Evolutionary conservation across 2,113 vertebrate genomes (phyloP).

Genomic region (Eleginops maclovinus): DNA sequence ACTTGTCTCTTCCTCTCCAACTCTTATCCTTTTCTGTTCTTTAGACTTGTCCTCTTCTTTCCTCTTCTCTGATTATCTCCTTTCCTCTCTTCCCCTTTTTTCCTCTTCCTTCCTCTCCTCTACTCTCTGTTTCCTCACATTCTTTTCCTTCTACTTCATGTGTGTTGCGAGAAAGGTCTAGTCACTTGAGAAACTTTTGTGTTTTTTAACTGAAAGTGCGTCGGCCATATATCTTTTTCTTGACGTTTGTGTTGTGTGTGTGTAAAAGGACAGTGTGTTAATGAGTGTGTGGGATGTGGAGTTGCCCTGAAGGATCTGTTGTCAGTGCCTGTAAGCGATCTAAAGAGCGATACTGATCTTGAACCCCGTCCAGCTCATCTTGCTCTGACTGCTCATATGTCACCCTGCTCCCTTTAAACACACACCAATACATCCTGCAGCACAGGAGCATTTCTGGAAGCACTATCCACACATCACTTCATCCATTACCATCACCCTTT

Average conservation of each 20-base stretch:
- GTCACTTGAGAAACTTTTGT: neutral
- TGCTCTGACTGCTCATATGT: neutral
- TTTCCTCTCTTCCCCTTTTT: neutral
- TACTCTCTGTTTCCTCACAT: neutral
- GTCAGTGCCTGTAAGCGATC: constrained; percentile 36
- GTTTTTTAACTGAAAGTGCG: neutral
- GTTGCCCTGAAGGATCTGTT: constrained; percentile 21
- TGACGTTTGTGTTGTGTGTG: neutral
- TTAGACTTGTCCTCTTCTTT: neutral
- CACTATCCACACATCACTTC: too few relatives aligned
- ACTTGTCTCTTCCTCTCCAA: neutral
- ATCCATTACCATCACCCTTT: too few relatives aligned
- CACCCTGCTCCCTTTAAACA: constrained; percentile 9
- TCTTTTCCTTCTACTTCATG: constrained; percentile 4
- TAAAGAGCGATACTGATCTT: constrained; percentile 33
- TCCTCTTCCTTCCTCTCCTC: neutral
- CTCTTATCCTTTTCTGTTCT: too few relatives aligned
- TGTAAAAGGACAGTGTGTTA: neutral
- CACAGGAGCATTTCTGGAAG: neutral
- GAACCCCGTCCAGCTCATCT: neutral
- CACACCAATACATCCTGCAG: neutral
- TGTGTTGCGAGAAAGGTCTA: neutral
- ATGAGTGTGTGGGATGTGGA: neutral
- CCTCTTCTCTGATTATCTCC: neutral
- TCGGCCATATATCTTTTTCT: neutral